Evolutionary conservation across 2,113 vertebrate species (phyloP), one percentile per base, ranked within the genome.

Genomic region (Rhinopomastus cyanomelas): DNA sequence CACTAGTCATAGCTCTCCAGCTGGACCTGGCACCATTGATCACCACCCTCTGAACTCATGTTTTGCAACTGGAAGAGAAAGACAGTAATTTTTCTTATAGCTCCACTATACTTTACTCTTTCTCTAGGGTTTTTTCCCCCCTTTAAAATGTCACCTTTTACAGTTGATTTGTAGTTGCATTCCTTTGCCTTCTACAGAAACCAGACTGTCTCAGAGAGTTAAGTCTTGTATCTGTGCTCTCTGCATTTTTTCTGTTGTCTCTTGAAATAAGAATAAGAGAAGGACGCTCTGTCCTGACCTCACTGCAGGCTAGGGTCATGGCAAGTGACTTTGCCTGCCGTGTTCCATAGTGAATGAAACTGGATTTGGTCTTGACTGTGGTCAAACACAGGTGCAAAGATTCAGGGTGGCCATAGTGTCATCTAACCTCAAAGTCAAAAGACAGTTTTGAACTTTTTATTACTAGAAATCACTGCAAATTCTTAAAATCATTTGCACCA

Each of bases 71-170:
- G 39, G 16, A 52, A 60, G 12, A 59, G 26, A 78, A 90, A 55
- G 0, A 16, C 0, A 1, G 13, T 15, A 29, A 42, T 71, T 77
- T 77, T 79, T 53, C 23, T 29, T 12, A 23, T 0, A 2, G 21
- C 32, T 51, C 9, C 27, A 39, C 18, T 62, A 2, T 9, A 51
- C 42, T 11, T 65, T 18, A 36, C 11, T 37, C 8, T 53, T 8
- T 12, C 57, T 12, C 20, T 59, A 8, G 32, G 57, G 34, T 36
- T n/a, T 29, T 30, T 44, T 30, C 12, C 44, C 48, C 21, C 20
- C 5, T 18, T 51, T 64, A 21, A 2, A 81, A 29, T 13, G 62
- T 85, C 16, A 66, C 12, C 10, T 62, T 75, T 81, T 6, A 39
- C 14, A 7, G 11, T 12, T 59, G 23, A 21, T 76, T 67, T 82